phyloP scores from a whole-genome alignment of 2,888 invertebrate species.

The Penaeus monodon region DNA sequence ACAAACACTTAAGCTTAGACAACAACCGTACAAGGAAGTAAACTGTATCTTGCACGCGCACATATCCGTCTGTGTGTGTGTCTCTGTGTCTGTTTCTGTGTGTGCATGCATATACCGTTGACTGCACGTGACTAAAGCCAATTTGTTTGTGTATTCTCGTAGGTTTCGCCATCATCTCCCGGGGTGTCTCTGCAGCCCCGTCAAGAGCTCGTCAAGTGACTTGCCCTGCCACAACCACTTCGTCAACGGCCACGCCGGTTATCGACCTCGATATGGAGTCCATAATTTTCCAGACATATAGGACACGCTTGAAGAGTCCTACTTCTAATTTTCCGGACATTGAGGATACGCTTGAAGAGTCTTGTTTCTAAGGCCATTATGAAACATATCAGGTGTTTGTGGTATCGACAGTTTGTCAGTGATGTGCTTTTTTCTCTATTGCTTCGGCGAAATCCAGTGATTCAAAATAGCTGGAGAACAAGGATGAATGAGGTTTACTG shows the following conservation, averaged over 20 bases:
- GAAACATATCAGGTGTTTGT: too few relatives aligned
- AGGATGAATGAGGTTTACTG: too few relatives aligned
- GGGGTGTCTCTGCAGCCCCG: conserved; percentile 37
- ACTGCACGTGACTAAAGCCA: neutral
- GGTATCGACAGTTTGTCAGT: too few relatives aligned
- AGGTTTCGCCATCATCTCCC: conserved; percentile 44
- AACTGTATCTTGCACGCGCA: too few relatives aligned
- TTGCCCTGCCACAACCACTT: conserved; percentile 29
- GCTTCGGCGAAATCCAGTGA: too few relatives aligned
- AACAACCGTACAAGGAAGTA: too few relatives aligned
- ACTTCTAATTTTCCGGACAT: neutral
- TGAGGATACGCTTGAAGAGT: too few relatives aligned
- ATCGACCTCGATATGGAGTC: neutral
- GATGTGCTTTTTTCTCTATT: too few relatives aligned
- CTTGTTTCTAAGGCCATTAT: too few relatives aligned
- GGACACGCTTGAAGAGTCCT: too few relatives aligned
- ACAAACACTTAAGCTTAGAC: too few relatives aligned
- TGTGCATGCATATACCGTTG: neutral
- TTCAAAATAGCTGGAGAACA: too few relatives aligned
- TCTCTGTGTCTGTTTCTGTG: conserved; percentile 12
- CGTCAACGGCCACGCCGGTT: neutral
- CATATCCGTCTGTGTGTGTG: neutral
- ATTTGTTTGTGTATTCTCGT: neutral
- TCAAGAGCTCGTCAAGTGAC: conserved; percentile 52
- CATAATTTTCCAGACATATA: neutral